A percentile compares a stretch with the other conserved stretches of the same genome.
Conservation (phyloP, 2,888 invertebrate genomes). For the Camptogramma bilineatum region DNA sequence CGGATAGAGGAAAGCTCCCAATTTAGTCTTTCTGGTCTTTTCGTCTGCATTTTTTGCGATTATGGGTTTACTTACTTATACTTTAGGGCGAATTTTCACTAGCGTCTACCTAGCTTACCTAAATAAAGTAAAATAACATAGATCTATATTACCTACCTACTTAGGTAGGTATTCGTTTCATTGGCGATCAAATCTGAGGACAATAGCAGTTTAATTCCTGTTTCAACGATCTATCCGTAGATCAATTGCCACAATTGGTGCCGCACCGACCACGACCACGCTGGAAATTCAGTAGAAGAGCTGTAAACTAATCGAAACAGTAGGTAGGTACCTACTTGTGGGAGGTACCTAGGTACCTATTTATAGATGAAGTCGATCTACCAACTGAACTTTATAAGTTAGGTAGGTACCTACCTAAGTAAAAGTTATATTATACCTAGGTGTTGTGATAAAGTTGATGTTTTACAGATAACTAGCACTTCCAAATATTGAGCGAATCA, state of each 20-base stretch:
- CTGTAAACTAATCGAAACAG: background rate
- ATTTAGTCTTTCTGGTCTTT: slow-evolving; percentile 18
- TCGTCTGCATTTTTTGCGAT: background rate
- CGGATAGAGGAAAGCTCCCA: slow-evolving; percentile 2
- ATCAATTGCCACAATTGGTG: slow-evolving; percentile 9
- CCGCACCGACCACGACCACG: slow-evolving; percentile 4
- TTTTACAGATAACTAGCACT: too few species aligned
- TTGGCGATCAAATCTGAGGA: background rate
- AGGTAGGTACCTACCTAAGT: too few species aligned
- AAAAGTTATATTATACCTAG: too few species aligned
- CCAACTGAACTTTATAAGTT: too few species aligned
- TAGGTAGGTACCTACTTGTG: background rate
- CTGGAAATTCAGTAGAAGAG: slow-evolving; percentile 3
- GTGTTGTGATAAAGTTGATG: too few species aligned
- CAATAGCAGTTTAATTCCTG: slow-evolving; percentile 4
- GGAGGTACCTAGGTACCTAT: background rate
- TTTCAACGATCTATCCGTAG: slow-evolving; percentile 10
- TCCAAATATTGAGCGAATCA: background rate
- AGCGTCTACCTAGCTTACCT: too few species aligned
- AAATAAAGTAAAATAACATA: too few species aligned
- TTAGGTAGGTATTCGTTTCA: background rate
- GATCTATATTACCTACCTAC: too few species aligned
- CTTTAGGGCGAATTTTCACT: background rate
- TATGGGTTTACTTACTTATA: background rate
- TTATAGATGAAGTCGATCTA: background rate